Conservation (phyloP, 2,888 invertebrate genomes). For the Lagria hirta region DNA sequence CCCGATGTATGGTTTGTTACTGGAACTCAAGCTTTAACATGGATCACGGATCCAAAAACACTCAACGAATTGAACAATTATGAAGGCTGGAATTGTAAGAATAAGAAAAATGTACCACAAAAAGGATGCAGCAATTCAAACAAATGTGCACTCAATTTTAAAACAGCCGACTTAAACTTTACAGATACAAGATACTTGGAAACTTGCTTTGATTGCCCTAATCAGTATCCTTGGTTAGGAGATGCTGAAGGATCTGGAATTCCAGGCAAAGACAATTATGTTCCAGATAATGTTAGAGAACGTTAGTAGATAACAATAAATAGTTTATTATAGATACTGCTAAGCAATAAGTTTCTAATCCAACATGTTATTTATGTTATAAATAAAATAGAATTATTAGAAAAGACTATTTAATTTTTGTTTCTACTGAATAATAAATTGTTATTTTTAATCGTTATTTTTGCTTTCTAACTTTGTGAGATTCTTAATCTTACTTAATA, state of each 20-base stretch:
- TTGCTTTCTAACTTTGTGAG: too few relatives aligned
- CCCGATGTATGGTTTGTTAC: conserved; percentile 87
- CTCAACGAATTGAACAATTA: conserved; percentile 67
- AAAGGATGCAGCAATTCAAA: conserved; percentile 78
- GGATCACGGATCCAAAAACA: conserved; percentile 85
- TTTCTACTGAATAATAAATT: too few relatives aligned
- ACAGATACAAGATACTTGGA: conserved; percentile 85
- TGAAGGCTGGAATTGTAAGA: conserved; percentile 81
- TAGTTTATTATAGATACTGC: too few relatives aligned
- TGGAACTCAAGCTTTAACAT: conserved; percentile 83
- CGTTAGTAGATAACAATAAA: too few relatives aligned
- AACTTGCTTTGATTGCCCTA: conserved; percentile 83
- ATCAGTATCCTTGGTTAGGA: conserved; percentile 84
- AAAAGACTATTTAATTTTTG: too few relatives aligned
- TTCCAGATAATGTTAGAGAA: conserved; percentile 64
- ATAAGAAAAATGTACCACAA: conserved; percentile 67
- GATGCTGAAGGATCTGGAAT: conserved; percentile 83
- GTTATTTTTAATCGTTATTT: too few relatives aligned
- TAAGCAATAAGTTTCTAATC: too few relatives aligned
- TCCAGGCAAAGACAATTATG: conserved; percentile 77
- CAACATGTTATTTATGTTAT: too few relatives aligned
- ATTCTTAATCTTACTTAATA: too few relatives aligned
- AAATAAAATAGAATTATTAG: too few relatives aligned
- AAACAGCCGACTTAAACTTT: conserved; percentile 72
- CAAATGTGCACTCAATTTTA: conserved; percentile 82